Evolutionary conservation across 2,888 invertebrate species (phyloP).

Genomic region (Trilocha varians): DNA sequence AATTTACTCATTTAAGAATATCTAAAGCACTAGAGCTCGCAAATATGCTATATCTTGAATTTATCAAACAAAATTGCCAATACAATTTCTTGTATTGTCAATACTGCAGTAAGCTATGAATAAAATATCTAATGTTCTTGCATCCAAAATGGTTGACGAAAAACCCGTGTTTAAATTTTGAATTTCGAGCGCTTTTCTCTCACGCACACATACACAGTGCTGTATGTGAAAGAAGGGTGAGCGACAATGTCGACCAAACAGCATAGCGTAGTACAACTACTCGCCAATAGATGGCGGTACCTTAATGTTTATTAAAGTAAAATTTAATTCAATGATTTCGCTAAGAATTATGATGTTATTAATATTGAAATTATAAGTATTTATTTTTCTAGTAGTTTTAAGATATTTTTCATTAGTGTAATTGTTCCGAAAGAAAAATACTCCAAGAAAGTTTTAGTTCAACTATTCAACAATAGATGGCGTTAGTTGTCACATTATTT

Average conservation of each 20-base stretch:
- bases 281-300: conserved; percentile 36
- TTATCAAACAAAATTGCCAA: too few species aligned
- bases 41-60: too few species aligned
- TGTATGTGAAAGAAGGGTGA: conserved; percentile 20
- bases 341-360: too few species aligned
- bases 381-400: too few species aligned
- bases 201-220: conserved; percentile 36
- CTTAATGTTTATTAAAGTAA: not conserved
- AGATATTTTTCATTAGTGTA: too few species aligned
- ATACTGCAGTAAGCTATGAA: too few species aligned
- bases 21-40: too few species aligned
- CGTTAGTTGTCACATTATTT: conserved; percentile 23
- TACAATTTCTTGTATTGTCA: conserved; percentile 1
- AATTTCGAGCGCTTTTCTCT: conserved; percentile 42
- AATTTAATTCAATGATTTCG: too few species aligned
- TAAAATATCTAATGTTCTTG: not conserved
- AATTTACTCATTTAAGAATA: too few species aligned
- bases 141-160: not conserved
- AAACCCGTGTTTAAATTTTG: conserved; percentile 16
- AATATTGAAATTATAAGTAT: too few species aligned
- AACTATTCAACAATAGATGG: conserved; percentile 30
- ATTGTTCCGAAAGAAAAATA: too few species aligned
- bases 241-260: conserved; percentile 35
- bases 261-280: conserved; percentile 24
- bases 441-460: too few species aligned